These are phyloP conservation scores for Dendronephthya gigantea DNA, from an alignment of 64 coral and sea anemone genomes.

Conservation along the genomic window DNA sequence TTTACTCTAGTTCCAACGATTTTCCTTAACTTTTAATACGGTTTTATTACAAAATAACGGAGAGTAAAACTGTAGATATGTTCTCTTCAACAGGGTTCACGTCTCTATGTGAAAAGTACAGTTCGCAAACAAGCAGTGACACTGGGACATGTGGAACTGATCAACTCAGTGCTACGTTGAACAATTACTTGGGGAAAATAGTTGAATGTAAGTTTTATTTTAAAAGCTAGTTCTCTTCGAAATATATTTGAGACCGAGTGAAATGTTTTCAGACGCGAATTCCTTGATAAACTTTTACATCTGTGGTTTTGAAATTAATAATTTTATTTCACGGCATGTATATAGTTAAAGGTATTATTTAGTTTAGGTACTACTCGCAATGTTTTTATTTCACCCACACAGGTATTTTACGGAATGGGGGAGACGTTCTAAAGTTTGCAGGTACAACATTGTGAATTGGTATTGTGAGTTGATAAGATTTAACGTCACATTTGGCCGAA, in stretches of 20 bases:
- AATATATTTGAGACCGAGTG: not conserved
- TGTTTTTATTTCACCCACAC: not conserved
- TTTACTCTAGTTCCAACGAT: no score
- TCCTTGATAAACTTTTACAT: not conserved
- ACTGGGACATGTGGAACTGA: conserved; percentile 71
- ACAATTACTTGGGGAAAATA: conserved; percentile 91
- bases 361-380: no score
- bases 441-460: conserved; percentile 21
- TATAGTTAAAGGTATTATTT: no score
- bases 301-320: no score
- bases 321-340: no score
- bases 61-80: no score
- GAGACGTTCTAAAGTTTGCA: conserved; percentile 93
- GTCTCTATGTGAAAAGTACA: conserved; percentile 78
- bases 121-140: conserved; percentile 18
- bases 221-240: no score
- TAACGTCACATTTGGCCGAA: not conserved
- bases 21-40: no score
- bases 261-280: not conserved
- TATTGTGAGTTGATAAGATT: not conserved
- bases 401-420: conserved; percentile 92
- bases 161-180: conserved; percentile 70
- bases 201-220: conserved; percentile 78
- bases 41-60: no score
- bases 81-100: conserved; percentile 57